A percentile compares a stretch with the other conserved stretches of the same genome.
Conservation (phyloP, 2,797 vertebrate genomes). For the Pterois miles region DNA sequence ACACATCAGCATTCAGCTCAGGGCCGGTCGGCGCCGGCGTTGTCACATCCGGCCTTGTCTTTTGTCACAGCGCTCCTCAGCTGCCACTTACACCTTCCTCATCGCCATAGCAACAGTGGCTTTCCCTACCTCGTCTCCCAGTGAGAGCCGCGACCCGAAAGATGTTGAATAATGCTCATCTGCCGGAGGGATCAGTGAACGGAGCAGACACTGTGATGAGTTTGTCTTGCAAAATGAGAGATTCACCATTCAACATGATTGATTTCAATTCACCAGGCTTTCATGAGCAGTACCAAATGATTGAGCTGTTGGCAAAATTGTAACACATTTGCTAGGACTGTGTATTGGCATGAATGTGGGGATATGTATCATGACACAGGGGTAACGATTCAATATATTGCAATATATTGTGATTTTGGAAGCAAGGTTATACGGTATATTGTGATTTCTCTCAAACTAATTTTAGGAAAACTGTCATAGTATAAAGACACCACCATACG, state of each 20-base stretch:
- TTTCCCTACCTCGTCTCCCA: conserved; percentile 50
- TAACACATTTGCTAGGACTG: background rate
- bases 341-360: no score
- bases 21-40: conserved; percentile 23
- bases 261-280: background rate
- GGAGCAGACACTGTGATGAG: conserved; percentile 24
- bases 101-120: conserved; percentile 76
- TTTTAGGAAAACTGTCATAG: no score
- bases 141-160: conserved; percentile 31
- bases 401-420: no score
- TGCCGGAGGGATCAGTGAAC: conserved; percentile 39
- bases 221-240: conserved; percentile 23
- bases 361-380: no score
- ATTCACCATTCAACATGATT: background rate
- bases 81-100: conserved; percentile 50
- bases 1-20: conserved; percentile 56
- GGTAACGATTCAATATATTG: no score
- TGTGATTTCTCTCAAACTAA: no score
- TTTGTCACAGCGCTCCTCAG: conserved; percentile 61
- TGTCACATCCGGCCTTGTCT: conserved; percentile 72
- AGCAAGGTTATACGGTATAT: no score
- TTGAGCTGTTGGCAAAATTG: background rate
- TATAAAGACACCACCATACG: no score
- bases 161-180: conserved; percentile 51
- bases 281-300: background rate